Evolutionary conservation across 2,797 vertebrate species (phyloP), one percentile per base, ranked within the genome.

Genomic region (Acanthurus lineatus): DNA sequence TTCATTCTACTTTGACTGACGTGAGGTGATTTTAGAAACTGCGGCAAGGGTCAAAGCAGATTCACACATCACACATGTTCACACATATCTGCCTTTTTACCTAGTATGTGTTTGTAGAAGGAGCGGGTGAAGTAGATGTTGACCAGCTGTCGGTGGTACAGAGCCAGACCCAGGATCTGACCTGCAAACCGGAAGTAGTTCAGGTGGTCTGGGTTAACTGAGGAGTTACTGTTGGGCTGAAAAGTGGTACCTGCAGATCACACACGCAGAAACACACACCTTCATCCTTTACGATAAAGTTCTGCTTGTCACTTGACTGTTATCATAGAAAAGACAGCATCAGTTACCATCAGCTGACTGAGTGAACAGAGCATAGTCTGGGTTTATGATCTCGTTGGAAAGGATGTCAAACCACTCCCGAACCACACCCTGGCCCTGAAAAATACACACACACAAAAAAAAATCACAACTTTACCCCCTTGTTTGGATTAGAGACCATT

Each of bases 71-170:
- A 6, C 32, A 35, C 32, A 35, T 35, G 32, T 35, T 7, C 32
- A 35, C 32, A 35, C 32, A 35, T 1, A 35, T 35, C 32, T 35
- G 32, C 32, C 32, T 6, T 65, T 56, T 84, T 86, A 99, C 98
- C 98, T 89, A 99, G 96, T 84, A 99, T 99, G 89, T 99, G 98
- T 87, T 99, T 99, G 95, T 99, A 99, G 95, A 99, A 99, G 40
- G 98, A 99, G 69, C 98, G 96, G 0, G 98, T 99, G 91, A 99
- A 99, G 92, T 99, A 99, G 91, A 99, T 99, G 92, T 99, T 99
- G 80, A 99, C 98, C 90, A 99, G 84, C 77, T 99, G 98, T 2
- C 96, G 95, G 87, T 99, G 98, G 86, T 99, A 99, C 78, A 99
- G 93, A 69, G 98, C 98, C 86, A 99, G 94, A 54, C 98, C 97